These are phyloP conservation scores for Hydropsyche tenuis DNA, from an alignment of 1,140 invertebrate genomes.

Conservation along the genomic window DNA sequence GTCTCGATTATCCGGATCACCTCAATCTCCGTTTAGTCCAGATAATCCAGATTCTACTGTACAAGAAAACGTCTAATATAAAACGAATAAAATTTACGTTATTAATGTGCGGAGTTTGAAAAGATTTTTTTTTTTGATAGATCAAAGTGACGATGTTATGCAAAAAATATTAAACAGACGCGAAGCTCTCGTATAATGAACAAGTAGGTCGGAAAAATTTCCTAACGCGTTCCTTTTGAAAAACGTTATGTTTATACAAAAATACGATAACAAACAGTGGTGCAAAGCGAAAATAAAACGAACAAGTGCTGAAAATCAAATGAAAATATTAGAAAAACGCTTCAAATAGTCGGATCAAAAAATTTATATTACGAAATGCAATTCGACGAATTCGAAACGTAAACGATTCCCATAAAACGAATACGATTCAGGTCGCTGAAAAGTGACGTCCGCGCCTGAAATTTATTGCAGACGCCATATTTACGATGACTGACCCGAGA, in stretches of 20 bases:
- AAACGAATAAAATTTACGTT: not conserved
- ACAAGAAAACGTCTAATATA: too few relatives aligned
- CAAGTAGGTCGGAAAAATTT: too few relatives aligned
- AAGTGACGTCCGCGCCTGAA: too few relatives aligned
- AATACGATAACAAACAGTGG: not conserved
- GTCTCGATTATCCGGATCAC: too few relatives aligned
- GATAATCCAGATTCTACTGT: too few relatives aligned
- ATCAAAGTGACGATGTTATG: slow-evolving; percentile 16
- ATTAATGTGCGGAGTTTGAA: not conserved
- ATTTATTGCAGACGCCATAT: too few relatives aligned
- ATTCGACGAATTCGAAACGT: too few relatives aligned
- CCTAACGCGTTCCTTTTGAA: not conserved
- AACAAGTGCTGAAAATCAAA: not conserved
- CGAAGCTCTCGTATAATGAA: not conserved
- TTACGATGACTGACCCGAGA: too few relatives aligned
- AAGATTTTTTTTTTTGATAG: not conserved
- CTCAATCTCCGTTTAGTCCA: too few relatives aligned
- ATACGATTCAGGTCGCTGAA: too few relatives aligned
- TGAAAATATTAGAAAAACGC: not conserved
- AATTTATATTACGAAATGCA: not conserved
- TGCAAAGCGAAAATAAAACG: not conserved
- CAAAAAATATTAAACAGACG: slow-evolving; percentile 19
- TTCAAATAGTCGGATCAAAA: not conserved
- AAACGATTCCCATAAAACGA: too few relatives aligned
- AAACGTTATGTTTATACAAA: not conserved